Evolutionary conservation across 2,113 vertebrate genomes (phyloP).

Genomic region (Equus przewalskii): DNA sequence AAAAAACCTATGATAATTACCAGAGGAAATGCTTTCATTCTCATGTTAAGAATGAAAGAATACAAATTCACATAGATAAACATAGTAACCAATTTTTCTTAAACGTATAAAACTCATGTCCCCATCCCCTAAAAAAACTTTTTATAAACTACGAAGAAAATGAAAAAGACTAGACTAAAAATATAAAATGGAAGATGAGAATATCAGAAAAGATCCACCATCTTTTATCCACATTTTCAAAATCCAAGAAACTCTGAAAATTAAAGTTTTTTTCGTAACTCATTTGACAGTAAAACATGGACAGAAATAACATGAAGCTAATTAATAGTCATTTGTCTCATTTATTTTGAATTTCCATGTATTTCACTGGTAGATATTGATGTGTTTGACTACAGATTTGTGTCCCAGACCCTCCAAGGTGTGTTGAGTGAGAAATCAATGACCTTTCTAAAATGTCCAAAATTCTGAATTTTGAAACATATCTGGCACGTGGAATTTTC

Average conservation of each 20-base stretch:
- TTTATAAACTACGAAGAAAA: not conserved
- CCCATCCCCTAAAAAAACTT: not conserved
- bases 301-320: not conserved
- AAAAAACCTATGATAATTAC: not conserved
- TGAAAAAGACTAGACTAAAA: not conserved
- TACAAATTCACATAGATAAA: not conserved
- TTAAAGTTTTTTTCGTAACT: not conserved
- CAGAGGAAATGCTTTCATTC: not conserved
- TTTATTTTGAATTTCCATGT: not conserved
- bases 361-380: not conserved
- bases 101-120: not conserved
- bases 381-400: not conserved
- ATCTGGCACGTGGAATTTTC: not conserved
- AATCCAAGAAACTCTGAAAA: slow-evolving; percentile 45
- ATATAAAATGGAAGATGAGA: not conserved
- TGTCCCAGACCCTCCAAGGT: not conserved
- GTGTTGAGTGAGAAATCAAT: not conserved
- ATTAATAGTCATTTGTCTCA: not conserved
- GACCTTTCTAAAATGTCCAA: not conserved
- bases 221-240: not conserved
- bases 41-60: slow-evolving; percentile 38
- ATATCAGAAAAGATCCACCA: not conserved
- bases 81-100: not conserved
- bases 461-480: not conserved
- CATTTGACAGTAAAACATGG: not conserved